These are phyloP conservation scores for Andricus quercusramuli DNA, from an alignment of 2,888 invertebrate genomes.

Conservation along the genomic window DNA sequence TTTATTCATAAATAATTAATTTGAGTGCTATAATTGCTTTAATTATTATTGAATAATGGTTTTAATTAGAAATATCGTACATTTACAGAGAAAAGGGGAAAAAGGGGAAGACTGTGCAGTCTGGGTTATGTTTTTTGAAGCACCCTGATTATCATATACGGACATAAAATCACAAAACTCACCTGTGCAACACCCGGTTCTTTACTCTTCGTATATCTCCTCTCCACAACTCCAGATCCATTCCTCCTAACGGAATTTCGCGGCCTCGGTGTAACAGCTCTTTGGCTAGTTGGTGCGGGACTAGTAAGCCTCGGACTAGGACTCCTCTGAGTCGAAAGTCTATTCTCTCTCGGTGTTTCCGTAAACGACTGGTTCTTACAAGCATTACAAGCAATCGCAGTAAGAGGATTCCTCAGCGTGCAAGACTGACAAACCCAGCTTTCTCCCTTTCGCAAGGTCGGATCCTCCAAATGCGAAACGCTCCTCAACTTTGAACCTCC, in stretches of 20 bases:
- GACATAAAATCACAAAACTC: constrained; percentile 24
- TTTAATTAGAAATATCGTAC: too few species aligned
- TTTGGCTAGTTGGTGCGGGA: constrained; percentile 66
- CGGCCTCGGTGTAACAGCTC: constrained; percentile 73
- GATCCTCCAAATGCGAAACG: constrained; percentile 83
- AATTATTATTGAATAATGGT: too few species aligned
- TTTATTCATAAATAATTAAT: too few species aligned
- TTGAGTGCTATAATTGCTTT: too few species aligned
- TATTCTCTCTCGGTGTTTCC: constrained; percentile 72
- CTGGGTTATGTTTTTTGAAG: too few species aligned
- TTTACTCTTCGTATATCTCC: constrained; percentile 69
- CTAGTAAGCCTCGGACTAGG: constrained; percentile 70
- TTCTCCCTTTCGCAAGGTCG: constrained; percentile 86
- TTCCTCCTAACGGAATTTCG: constrained; percentile 75
- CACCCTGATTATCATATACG: too few species aligned
- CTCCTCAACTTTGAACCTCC: constrained; percentile 90
- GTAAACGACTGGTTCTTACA: constrained; percentile 84
- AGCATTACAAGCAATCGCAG: constrained; percentile 85
- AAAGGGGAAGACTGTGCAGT: too few species aligned
- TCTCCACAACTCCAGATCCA: constrained; percentile 67
- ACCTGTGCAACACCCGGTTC: constrained; percentile 68
- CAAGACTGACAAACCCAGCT: constrained; percentile 87
- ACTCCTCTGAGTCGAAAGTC: constrained; percentile 71
- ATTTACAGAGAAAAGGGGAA: too few species aligned
- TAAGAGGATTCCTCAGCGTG: constrained; percentile 89